Percentiles rank a stretch among this genome's conserved stretches.
Conservation (phyloP, 2,797 vertebrate genomes). For the Rhinoraja longicauda region DNA sequence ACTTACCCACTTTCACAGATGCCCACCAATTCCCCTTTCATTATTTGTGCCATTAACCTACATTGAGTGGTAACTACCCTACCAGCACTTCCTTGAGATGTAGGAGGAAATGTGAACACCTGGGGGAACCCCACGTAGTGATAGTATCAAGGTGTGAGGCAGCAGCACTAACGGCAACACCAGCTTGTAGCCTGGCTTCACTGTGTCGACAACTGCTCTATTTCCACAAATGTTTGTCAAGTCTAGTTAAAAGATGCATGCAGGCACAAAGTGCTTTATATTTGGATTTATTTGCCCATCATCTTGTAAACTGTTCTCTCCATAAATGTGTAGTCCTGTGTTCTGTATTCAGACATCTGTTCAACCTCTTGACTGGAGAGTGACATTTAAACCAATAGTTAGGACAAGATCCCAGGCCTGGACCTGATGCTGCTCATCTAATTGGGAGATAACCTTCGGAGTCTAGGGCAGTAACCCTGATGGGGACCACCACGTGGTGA, state of each 20-base stretch:
- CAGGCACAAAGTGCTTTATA: background rate
- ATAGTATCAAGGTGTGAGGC: no score
- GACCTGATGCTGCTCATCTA: background rate
- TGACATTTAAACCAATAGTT: background rate
- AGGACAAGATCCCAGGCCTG: no score
- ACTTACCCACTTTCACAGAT: no score
- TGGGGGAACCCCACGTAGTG: no score
- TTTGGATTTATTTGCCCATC: background rate
- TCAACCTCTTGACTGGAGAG: background rate
- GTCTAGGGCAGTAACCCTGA: no score
- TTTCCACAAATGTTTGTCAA: constrained; percentile 62
- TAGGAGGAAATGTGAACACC: no score
- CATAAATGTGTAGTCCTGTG: background rate
- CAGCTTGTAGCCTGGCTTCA: constrained; percentile 48
- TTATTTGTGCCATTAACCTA: no score
- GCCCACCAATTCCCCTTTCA: no score
- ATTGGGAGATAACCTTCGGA: background rate
- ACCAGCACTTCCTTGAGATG: no score
- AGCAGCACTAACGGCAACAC: no score
- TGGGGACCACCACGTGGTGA: no score
- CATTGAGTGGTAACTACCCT: no score
- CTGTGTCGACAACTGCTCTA: constrained; percentile 62
- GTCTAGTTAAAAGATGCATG: background rate
- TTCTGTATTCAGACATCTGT: background rate
- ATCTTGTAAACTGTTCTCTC: background rate